Evolutionary conservation across 2,113 vertebrate species (phyloP).

Genomic region (Notothenia rossii): DNA sequence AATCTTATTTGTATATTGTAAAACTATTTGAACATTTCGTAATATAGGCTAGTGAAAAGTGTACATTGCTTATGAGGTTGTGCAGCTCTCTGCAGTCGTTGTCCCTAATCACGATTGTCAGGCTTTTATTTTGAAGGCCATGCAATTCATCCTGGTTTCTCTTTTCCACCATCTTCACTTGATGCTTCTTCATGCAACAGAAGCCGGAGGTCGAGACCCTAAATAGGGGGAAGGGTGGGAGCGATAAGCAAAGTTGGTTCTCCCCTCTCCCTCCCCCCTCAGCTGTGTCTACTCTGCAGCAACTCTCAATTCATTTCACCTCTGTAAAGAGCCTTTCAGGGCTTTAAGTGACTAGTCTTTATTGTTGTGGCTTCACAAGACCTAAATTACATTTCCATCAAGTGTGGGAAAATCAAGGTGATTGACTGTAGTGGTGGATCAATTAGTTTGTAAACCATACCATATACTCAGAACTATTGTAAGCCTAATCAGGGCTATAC

Average conservation of each 20-base stretch:
- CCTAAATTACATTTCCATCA: conserved; percentile 48
- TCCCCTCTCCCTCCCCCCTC: conserved; percentile 14
- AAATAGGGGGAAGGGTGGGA: conserved; percentile 73
- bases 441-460: conserved; percentile 1
- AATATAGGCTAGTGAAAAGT: no score
- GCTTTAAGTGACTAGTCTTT: conserved; percentile 52
- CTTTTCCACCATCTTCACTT: neutral
- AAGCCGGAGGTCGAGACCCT: conserved; percentile 51
- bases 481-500: neutral
- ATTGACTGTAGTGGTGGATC: neutral
- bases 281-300: conserved; percentile 18
- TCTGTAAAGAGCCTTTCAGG: conserved; percentile 75
- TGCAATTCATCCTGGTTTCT: neutral
- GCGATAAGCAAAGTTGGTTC: conserved; percentile 38
- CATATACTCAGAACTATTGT: neutral
- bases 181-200: neutral
- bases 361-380: conserved; percentile 38
- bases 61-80: neutral
- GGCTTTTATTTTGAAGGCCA: conserved; percentile 52
- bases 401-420: conserved; percentile 16
- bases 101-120: no score
- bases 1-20: neutral
- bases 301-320: conserved; percentile 56
- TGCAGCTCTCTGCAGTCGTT: neutral
- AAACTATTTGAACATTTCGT: neutral